These are phyloP conservation scores for Acyrthosiphon pisum DNA, from an alignment of 1,140 invertebrate genomes.

Conservation along the genomic window DNA sequence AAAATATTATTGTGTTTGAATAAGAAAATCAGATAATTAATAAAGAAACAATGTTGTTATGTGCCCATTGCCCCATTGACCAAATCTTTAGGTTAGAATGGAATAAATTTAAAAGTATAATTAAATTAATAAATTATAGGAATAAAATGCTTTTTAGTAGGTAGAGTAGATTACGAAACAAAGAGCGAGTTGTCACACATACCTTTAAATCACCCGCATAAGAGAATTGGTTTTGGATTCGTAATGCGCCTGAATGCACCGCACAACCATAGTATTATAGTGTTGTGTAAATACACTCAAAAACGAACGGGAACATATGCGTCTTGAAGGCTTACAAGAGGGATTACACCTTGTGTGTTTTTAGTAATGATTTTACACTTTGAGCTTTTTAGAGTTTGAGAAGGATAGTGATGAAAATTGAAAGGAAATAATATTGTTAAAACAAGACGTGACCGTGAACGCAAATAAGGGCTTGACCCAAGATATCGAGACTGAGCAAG, in stretches of 20 bases:
- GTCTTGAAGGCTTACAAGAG: slow-evolving; percentile 20
- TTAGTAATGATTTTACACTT: slow-evolving; percentile 31
- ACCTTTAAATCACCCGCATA: slow-evolving; percentile 11
- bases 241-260: not conserved
- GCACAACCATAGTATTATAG: not conserved
- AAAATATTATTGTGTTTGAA: not conserved
- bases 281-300: slow-evolving; percentile 39
- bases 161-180: not conserved
- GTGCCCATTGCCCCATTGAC: not conserved
- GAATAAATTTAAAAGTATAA: not conserved
- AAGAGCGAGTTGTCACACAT: not conserved
- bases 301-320: slow-evolving; percentile 16
- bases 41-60: not conserved
- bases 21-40: not conserved
- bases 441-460: slow-evolving; percentile 41
- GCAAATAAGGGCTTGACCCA: slow-evolving; percentile 7
- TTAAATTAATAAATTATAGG: not conserved
- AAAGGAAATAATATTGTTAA: slow-evolving; percentile 35
- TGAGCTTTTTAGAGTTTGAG: slow-evolving; percentile 34
- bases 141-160: not conserved
- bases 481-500: not conserved
- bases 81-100: not conserved
- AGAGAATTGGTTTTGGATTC: slow-evolving; percentile 29
- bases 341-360: slow-evolving; percentile 44
- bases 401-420: not conserved